phyloP scores from a whole-genome alignment of 2,113 vertebrate genomes.

The Notechis scutatus region DNA sequence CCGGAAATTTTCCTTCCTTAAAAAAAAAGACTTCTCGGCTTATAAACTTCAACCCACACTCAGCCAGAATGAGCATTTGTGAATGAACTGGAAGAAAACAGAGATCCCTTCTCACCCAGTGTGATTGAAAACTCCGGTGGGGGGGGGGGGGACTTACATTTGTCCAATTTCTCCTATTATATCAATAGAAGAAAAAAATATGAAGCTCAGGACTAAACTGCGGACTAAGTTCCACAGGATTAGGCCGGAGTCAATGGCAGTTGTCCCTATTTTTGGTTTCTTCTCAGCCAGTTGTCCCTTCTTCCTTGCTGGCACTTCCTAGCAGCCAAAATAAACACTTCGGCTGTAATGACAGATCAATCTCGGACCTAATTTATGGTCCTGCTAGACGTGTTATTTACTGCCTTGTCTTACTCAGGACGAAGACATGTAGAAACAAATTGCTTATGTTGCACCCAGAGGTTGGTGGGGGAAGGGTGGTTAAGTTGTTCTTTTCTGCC shows the following conservation, averaged over 20 bases:
- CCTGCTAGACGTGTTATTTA: not conserved
- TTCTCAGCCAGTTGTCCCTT: slow-evolving; percentile 7
- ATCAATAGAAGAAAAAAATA: not conserved
- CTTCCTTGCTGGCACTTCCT: not conserved
- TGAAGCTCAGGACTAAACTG: not conserved
- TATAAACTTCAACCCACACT: not conserved
- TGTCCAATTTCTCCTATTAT: not conserved
- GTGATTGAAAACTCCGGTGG: not conserved
- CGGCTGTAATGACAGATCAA: slow-evolving; percentile 26
- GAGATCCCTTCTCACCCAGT: not conserved
- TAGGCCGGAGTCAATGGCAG: not conserved
- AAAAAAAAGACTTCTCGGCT: not conserved
- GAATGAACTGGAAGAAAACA: not conserved
- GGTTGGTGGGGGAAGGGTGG: not conserved
- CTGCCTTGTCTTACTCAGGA: not conserved
- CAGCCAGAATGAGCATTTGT: not conserved
- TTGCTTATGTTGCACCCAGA: not conserved
- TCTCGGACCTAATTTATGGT: not conserved
- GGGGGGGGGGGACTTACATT: not conserved
- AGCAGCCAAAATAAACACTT: slow-evolving; percentile 49
- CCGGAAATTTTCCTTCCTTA: not conserved
- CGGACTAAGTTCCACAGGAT: not conserved
- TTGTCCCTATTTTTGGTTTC: not conserved
- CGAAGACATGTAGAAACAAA: slow-evolving; percentile 1
- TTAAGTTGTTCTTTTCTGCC: not conserved